Conservation (phyloP, 1,140 invertebrate species). For the Camponotus floridanus region DNA sequence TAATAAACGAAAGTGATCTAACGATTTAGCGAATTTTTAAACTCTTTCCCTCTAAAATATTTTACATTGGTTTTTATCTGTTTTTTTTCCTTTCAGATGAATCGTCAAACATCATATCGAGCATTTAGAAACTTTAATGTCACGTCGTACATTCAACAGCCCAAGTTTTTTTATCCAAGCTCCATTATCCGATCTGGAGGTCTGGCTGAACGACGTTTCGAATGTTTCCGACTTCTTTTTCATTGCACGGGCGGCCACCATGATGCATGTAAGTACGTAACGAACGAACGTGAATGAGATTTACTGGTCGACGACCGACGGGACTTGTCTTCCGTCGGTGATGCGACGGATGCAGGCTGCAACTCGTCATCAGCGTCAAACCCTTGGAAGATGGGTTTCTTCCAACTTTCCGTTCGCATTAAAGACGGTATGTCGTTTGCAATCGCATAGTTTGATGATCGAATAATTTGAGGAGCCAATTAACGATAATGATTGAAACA, state of each 20-base stretch:
- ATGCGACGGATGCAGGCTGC: conserved; percentile 72
- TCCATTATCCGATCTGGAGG: conserved; percentile 36
- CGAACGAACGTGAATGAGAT: conserved; percentile 55
- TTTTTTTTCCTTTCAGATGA: not conserved
- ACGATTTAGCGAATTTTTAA: not conserved
- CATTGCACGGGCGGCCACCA: conserved; percentile 3
- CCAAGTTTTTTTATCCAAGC: conserved; percentile 32
- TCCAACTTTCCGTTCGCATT: conserved; percentile 25
- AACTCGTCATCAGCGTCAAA: conserved; percentile 61
- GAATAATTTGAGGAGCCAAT: not conserved
- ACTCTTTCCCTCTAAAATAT: not conserved
- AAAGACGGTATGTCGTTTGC: not conserved
- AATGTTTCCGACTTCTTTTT: conserved; percentile 55
- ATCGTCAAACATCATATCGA: conserved; percentile 1
- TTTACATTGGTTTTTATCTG: conserved; percentile 20
- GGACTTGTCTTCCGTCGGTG: conserved; percentile 55
- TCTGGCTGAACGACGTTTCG: conserved; percentile 30
- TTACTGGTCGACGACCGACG: conserved; percentile 68
- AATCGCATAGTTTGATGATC: conserved; percentile 6
- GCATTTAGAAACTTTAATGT: conserved; percentile 31
- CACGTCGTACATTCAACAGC: conserved; percentile 40
- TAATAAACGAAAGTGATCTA: not conserved
- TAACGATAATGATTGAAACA: not conserved
- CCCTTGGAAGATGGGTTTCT: conserved; percentile 25
- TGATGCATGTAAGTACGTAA: conserved; percentile 29